Evolutionary conservation across 2,797 vertebrate species (phyloP).

Genomic region (Hylomyscus alleni): DNA sequence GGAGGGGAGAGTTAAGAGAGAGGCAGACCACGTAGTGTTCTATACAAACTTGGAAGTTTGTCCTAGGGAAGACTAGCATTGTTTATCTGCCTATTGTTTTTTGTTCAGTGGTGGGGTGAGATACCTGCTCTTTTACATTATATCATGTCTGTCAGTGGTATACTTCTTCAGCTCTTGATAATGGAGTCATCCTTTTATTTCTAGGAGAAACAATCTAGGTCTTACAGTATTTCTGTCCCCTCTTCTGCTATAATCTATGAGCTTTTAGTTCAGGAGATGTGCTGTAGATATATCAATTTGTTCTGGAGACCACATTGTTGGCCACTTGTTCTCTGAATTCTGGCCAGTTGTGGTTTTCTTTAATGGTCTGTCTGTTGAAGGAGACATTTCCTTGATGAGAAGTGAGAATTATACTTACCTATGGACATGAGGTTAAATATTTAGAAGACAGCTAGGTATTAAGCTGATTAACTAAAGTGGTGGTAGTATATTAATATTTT

Average conservation of each 20-base stretch:
- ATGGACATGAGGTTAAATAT: neutral
- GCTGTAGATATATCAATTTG: neutral
- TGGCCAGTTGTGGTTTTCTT: neutral
- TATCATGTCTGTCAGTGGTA: neutral
- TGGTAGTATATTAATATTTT: neutral
- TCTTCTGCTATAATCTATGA: neutral
- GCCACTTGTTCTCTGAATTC: too few relatives aligned
- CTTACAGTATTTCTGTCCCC: neutral
- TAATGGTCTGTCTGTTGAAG: neutral
- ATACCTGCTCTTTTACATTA: neutral
- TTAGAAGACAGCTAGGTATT: neutral
- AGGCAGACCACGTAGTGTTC: neutral
- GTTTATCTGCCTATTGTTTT: neutral
- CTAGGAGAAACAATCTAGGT: neutral
- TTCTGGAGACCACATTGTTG: neutral
- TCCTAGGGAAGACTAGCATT: neutral
- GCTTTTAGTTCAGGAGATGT: neutral
- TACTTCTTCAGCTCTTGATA: neutral
- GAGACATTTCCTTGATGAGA: neutral
- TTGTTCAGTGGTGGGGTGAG: neutral
- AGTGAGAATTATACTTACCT: neutral
- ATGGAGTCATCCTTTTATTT: neutral
- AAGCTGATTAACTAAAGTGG: neutral
- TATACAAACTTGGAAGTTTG: too few relatives aligned
- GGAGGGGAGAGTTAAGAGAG: too few relatives aligned